Evolutionary conservation across 2,797 vertebrate species (phyloP), one percentile per base, ranked within the genome.

Genomic region (Cyprinella venusta): DNA sequence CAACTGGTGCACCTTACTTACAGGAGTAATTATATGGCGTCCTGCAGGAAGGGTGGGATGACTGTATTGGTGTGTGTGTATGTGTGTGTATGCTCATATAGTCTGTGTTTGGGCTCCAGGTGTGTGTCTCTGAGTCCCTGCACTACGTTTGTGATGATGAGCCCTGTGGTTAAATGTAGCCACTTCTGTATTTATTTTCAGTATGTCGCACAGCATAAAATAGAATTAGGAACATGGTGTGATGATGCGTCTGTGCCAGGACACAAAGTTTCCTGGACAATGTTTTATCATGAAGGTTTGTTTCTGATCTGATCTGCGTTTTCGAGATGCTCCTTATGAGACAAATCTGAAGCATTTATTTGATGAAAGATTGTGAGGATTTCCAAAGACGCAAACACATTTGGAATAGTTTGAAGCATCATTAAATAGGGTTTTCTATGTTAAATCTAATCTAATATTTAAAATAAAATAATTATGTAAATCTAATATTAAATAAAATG

Each of bases 1-100:
- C 54, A 69, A 74, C 74, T 83, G 63, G 38, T 80, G 85, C 77
- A 68, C 75, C 52, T 82, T 86, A 83, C 72, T 75, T 72, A 81
- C 80, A 85, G 64, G 26, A 67, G 40, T 87, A 87, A 88, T 88
- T 88, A 88, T 87, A 87, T 67, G 83, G 56, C 63, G 26, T 54
- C 26, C 30, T 59, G 78, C 68, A 59, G 78, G 71, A 85, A 81
- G 87, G 85, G 87, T 38, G 87, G 84, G 81, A 83, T 86, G 83
- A 81, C 67, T 79, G 64, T 68, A 65, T 76, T 36, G 64, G 71
- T 85, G 56, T 82, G 65, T 84, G 18, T 63, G 52, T 54, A 15
- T 48, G 52, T 21, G 52, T 54, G 42, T 48, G 10, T 59, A 15
- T 33, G 2, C 24, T 65, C 38, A 54, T 79, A 48, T 56, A 85